A percentile compares a stretch with the other conserved stretches of the same genome.
Conservation (phyloP, 2,113 vertebrate genomes). For the Platanista minor region DNA sequence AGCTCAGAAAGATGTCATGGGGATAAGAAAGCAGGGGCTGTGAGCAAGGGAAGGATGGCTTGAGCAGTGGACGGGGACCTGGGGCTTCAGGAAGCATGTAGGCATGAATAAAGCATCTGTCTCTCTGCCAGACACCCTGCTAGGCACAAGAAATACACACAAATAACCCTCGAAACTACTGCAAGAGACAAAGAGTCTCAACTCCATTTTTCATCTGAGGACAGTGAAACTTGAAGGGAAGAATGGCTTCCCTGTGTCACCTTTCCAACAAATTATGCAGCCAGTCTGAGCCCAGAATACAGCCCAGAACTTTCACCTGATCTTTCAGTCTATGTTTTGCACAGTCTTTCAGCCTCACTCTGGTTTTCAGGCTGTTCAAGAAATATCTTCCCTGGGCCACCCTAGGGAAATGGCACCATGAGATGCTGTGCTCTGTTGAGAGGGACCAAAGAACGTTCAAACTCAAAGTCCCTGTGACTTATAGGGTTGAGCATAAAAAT, state of each 20-base stretch:
- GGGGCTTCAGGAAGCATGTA: rapidly evolving
- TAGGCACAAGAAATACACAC: rapidly evolving
- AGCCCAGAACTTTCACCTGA: rapidly evolving
- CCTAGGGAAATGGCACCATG: rapidly evolving
- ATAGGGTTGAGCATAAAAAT: not conserved
- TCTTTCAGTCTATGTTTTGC: rapidly evolving
- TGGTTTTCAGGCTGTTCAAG: not conserved
- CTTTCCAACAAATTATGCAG: not conserved
- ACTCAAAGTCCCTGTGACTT: not conserved
- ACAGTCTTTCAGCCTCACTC: not conserved
- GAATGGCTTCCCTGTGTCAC: not conserved
- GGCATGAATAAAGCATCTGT: rapidly evolving
- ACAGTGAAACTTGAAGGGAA: not conserved
- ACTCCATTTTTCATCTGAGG: rapidly evolving
- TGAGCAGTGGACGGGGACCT: rapidly evolving
- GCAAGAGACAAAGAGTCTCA: not conserved
- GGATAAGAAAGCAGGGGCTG: rapidly evolving
- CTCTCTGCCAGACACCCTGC: rapidly evolving
- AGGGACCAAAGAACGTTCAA: not conserved
- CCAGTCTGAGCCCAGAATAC: rapidly evolving
- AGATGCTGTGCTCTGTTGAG: rapidly evolving
- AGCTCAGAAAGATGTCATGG: not conserved
- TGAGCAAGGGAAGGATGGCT: rapidly evolving
- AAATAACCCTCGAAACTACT: rapidly evolving
- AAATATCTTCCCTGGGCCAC: not conserved